These are phyloP conservation scores for Hipposideros larvatus DNA, from an alignment of 2,797 vertebrate genomes.

Conservation along the genomic window DNA sequence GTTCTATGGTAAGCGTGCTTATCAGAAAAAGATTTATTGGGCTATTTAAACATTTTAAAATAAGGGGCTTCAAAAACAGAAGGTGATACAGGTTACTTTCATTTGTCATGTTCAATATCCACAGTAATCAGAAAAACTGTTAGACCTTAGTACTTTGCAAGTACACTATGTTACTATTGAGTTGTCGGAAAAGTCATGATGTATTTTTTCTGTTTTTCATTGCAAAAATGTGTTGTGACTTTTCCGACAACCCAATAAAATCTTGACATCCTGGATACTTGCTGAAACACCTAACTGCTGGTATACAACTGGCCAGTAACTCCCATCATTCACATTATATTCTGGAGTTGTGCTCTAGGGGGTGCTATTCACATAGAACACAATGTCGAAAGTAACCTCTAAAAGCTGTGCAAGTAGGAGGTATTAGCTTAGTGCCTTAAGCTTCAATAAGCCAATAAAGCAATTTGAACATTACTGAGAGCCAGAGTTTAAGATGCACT, in stretches of 20 bases:
- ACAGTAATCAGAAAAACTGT: background rate
- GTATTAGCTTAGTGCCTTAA: slow-evolving; percentile 28
- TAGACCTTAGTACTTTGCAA: slow-evolving; percentile 18
- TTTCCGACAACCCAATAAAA: background rate
- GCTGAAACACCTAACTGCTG: background rate
- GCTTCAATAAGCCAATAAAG: slow-evolving; percentile 17
- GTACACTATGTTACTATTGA: background rate
- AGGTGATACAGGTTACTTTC: background rate
- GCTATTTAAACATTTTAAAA: background rate
- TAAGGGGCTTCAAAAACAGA: slow-evolving; percentile 11
- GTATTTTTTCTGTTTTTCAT: too few relatives aligned
- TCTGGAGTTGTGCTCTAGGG: slow-evolving; percentile 2
- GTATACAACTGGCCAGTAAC: background rate
- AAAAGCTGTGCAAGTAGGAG: background rate
- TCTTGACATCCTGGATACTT: background rate
- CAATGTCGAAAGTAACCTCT: background rate
- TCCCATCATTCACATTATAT: background rate
- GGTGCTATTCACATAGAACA: background rate
- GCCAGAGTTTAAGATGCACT: background rate
- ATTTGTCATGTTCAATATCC: background rate
- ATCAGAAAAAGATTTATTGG: background rate
- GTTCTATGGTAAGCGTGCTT: background rate
- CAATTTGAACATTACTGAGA: slow-evolving; percentile 20
- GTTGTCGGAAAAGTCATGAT: too few relatives aligned
- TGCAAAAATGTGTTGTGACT: too few relatives aligned